phyloP scores from a whole-genome alignment of 2,888 invertebrate species.

The Tetragonula carbonaria region DNA sequence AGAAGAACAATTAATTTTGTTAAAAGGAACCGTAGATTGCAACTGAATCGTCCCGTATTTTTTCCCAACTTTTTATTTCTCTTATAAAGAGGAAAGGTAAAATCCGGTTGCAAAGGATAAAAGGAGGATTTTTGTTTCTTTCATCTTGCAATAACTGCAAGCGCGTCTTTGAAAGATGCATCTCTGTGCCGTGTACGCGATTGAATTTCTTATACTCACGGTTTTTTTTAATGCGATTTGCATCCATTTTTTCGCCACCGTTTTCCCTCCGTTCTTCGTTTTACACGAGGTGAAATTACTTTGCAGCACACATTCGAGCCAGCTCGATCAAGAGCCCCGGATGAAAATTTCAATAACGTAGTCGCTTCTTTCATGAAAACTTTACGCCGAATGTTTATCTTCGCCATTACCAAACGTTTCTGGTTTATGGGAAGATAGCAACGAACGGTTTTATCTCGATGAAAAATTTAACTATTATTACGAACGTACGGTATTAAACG shows the following conservation, averaged over 20 bases:
- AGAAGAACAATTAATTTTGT: not conserved
- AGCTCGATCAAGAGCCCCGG: not conserved
- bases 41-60: not conserved
- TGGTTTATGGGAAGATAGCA: not conserved
- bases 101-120: not conserved
- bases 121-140: not conserved
- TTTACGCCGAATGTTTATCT: not conserved
- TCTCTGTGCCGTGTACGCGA: too few species aligned
- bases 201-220: not conserved
- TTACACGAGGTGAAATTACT: not conserved
- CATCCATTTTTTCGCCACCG: not conserved
- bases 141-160: not conserved
- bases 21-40: not conserved
- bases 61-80: not conserved
- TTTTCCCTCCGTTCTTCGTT: not conserved
- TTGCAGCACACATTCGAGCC: not conserved
- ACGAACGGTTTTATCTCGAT: too few species aligned
- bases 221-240: not conserved
- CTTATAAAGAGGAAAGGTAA: not conserved
- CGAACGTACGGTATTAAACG: not conserved
- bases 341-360: conserved; percentile 8
- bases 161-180: not conserved
- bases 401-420: not conserved
- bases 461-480: not conserved
- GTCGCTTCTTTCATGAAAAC: not conserved